Base-by-base conservation (phyloP, 2,888 invertebrate species). In the Cheilosia vulpina region DNA sequence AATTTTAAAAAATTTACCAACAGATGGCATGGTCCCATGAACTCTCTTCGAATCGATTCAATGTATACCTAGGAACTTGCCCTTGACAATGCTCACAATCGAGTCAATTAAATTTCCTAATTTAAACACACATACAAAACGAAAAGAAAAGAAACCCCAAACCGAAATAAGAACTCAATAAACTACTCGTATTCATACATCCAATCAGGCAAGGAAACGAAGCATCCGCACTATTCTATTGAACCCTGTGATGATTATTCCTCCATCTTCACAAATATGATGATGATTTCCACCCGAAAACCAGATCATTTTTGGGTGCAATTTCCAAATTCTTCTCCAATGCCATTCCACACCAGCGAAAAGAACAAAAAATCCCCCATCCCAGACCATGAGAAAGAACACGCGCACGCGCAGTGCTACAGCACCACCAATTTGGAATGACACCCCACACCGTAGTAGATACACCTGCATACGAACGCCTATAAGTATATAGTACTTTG, bases 381-480 rank as follows among this genome's bases (percentile, higher is more conserved):
- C 38, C 38, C 38, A 19, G n/a, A 45, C 38, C 77, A 78, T 43
- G 53, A 21, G 57, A 27, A 68, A 50, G 34, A 43, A 24, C 45
- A 17, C 31, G 68, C 53, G 66, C 62, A 55, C 53, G 43, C 72
- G 45, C 77, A 47, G 58, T 31, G 45, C 71, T 58, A 75, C 65
- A 69, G 62, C 55, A 73, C 68, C 55, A 60, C 63, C 78, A 80
- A 85, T 85, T 85, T 81, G 63, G 72, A 85, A 66, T 85, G 85
- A 85, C 85, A 85, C 85, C 80, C 76, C 85, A 85, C 73, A 75
- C 83, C 69, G 81, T 69, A 68, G 80, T 71, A 76, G 85, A 72
- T 85, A 76, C 81, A 85, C 85, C 85, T 85, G 85, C 77, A 85
- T 75, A 34, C 58, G 65, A 53, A 57, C 68, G 62, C 43, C 27